Base-by-base conservation (phyloP, 64 coral and sea anemone species). In the Cladopsammia gracilis region DNA sequence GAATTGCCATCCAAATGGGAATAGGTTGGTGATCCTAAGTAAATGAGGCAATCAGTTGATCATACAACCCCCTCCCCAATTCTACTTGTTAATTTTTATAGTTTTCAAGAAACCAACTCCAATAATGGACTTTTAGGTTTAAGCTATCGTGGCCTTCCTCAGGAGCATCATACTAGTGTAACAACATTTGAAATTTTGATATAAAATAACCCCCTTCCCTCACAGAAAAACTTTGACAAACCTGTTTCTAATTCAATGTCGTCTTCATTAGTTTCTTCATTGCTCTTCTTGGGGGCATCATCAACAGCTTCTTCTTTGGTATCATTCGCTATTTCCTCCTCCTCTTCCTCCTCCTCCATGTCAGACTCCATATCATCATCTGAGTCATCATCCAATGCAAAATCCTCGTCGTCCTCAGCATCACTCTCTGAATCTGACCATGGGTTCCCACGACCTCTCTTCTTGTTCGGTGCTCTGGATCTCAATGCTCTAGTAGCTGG, bases 341-440 rank as follows among this genome's bases (percentile, higher is more conserved):
- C 80, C 8, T 48, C 50, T 25, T 77, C 47, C 0, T 52, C 80
- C 10, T 84, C 80, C 45, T 84, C 60, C 9, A 49, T 60, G 2
- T 61, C 79, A n/a, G 60, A 65, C 42, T 83, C 80, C 0, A 84
- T 7, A 14, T 82, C 58, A 46, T 84, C 80, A 68, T 84, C 80
- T 24, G 80, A 84, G 18, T 84, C 80, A 84, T 84, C 80, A 67
- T 84, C 80, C 42, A 66, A 61, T 0, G 20, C 47, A 13, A 84
- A 84, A 46, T 25, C 80, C 22, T n/a, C 77, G 46, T 61, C 78
- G 13, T 81, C 78, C 26, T 83, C 58, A 5, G 20, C 34, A 23
- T 84, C 80, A 50, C 80, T 84, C 16, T 84, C 61, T 11, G 80
- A 84, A 51, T 84, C 80, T 25, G 80, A 84, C 45, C 15, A 67